Percentiles rank a stretch among this genome's conserved stretches.
Conservation (phyloP, 2,888 invertebrate genomes). For the Eristalis pertinax region DNA sequence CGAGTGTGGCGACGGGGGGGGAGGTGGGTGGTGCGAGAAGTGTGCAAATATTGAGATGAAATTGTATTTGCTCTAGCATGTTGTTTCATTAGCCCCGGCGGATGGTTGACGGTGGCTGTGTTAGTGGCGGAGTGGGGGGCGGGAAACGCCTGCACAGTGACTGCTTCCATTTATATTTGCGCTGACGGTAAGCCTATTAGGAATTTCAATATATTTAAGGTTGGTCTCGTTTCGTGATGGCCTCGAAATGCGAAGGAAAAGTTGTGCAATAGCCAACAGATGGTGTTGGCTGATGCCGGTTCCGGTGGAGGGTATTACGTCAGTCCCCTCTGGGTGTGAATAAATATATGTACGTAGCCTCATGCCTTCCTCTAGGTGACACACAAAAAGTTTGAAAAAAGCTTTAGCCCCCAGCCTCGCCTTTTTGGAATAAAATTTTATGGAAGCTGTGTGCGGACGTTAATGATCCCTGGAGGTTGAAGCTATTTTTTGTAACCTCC, state of each 20-base stretch:
- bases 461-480: too few relatives aligned
- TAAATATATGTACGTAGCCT: background rate
- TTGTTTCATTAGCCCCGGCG: slow-evolving; percentile 31
- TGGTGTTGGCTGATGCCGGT: background rate
- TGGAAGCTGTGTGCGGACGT: background rate
- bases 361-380: background rate
- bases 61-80: slow-evolving; percentile 42
- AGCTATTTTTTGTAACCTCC: too few relatives aligned
- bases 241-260: background rate
- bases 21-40: background rate
- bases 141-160: background rate
- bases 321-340: background rate
- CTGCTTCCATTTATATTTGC: slow-evolving; percentile 21
- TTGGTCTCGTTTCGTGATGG: background rate
- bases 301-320: background rate
- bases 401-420: background rate
- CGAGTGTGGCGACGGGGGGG: background rate
- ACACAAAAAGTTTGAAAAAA: background rate
- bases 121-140: background rate
- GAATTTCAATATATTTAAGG: slow-evolving; percentile 12
- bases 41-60: slow-evolving; percentile 42
- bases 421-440: background rate
- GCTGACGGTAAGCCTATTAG: slow-evolving; percentile 26
- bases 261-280: slow-evolving; percentile 1
- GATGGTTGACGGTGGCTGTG: background rate